Evolutionary conservation across 1,140 invertebrate species (phyloP).

Genomic region (Berghia stephanieae): DNA sequence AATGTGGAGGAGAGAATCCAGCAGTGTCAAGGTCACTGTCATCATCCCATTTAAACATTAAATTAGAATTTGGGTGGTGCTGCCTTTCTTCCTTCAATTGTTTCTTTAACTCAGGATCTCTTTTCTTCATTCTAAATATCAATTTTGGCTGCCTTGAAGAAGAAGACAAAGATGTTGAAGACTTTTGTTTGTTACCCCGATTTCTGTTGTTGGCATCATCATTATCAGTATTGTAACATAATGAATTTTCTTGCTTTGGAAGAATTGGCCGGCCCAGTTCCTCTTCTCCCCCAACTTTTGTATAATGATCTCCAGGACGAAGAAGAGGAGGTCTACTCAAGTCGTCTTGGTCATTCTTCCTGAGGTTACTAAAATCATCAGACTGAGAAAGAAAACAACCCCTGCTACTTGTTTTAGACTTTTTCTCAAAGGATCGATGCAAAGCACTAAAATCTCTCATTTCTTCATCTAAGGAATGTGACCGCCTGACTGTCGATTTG

Average conservation of each 20-base stretch:
- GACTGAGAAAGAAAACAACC: slow-evolving; percentile 5
- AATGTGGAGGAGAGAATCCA: too few species aligned
- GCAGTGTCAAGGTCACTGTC: slow-evolving; percentile 9
- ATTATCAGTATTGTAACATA: too few species aligned
- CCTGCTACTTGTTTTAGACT: too few species aligned
- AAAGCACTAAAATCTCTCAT: too few species aligned
- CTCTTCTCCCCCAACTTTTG: too few species aligned
- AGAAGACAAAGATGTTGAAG: too few species aligned
- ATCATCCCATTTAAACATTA: slow-evolving; percentile 32
- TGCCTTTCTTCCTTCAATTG: slow-evolving; percentile 18
- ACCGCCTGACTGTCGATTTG: slow-evolving; percentile 1
- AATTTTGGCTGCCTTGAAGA: slow-evolving; percentile 27
- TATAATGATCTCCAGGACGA: too few species aligned
- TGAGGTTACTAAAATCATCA: background rate
- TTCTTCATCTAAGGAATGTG: slow-evolving; percentile 24
- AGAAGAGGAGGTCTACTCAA: slow-evolving; percentile 26
- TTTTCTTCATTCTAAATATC: slow-evolving; percentile 30
- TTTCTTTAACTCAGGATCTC: slow-evolving; percentile 30
- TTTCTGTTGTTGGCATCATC: too few species aligned
- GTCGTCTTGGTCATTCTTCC: slow-evolving; percentile 7
- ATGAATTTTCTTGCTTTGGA: too few species aligned
- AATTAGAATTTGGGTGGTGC: slow-evolving; percentile 23
- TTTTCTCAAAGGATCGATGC: too few species aligned
- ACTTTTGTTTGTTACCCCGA: too few species aligned
- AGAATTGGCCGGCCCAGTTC: too few species aligned